Percentiles rank a stretch among this genome's conserved stretches.
These are phyloP conservation scores for Hololepta plana DNA, from an alignment of 2,888 invertebrate species.

Conservation along the genomic window DNA sequence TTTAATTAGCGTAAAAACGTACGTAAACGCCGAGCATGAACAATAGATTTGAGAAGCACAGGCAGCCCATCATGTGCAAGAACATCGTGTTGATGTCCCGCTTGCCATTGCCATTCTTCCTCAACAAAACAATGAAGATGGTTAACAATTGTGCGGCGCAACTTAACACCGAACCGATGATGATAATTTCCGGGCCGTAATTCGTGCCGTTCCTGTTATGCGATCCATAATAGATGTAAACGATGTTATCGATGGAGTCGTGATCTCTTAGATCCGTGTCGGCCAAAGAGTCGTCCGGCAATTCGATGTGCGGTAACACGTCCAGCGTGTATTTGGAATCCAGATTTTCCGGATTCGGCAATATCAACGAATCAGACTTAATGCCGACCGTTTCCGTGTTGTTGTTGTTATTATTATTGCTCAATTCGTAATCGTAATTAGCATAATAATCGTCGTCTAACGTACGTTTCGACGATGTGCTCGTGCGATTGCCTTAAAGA, in stretches of 20 bases:
- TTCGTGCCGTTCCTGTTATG: too few relatives aligned
- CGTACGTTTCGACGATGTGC: constrained; percentile 14
- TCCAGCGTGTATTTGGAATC: constrained; percentile 25
- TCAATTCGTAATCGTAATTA: constrained; percentile 24
- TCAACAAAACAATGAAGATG: constrained; percentile 26
- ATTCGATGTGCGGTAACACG: constrained; percentile 31
- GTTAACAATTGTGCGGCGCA: constrained; percentile 32
- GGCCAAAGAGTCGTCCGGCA: constrained; percentile 44
- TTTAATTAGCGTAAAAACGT: constrained; percentile 12
- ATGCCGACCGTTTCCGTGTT: too few relatives aligned
- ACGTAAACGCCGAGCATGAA: constrained; percentile 50
- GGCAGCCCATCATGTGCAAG: constrained; percentile 41
- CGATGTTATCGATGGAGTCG: constrained; percentile 53
- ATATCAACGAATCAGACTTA: constrained; percentile 21
- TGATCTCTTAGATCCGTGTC: constrained; percentile 48
- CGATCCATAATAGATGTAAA: constrained; percentile 38
- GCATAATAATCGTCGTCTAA: constrained; percentile 23
- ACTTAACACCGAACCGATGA: constrained; percentile 31
- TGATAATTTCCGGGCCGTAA: constrained; percentile 31
- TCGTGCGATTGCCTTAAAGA: too few relatives aligned
- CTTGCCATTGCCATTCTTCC: constrained; percentile 20
- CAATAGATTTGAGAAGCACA: constrained; percentile 39
- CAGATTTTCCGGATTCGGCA: constrained; percentile 23
- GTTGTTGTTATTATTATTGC: constrained; percentile 15
- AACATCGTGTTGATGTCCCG: constrained; percentile 33